Percentiles rank a stretch among this genome's conserved stretches.
phyloP scores from a whole-genome alignment of 2,888 invertebrate genomes.

The Troides oblongomaculatus region DNA sequence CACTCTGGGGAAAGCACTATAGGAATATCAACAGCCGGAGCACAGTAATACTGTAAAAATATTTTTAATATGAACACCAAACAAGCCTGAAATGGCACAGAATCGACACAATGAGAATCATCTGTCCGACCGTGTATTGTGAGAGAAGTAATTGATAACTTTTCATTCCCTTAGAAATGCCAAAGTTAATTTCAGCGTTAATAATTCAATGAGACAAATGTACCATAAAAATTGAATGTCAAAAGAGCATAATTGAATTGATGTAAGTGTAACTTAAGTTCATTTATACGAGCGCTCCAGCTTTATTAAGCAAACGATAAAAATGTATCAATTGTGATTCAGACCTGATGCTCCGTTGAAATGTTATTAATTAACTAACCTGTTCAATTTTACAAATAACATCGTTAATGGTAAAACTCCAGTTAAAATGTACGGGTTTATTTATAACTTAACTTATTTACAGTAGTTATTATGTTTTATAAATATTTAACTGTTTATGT shows the following conservation, averaged over 20 bases:
- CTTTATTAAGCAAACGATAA: neutral
- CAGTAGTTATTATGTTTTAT: no score
- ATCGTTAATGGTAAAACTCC: no score
- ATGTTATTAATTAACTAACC: neutral
- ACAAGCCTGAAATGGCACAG: no score
- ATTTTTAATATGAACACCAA: no score
- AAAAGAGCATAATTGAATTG: conserved; percentile 10
- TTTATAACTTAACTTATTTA: no score
- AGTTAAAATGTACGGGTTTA: no score
- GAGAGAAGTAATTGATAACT: neutral
- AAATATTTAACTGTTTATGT: no score
- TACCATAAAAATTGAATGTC: conserved; percentile 15
- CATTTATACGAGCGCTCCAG: neutral
- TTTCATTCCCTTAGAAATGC: neutral
- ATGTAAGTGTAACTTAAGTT: conserved; percentile 6
- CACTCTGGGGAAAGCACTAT: no score
- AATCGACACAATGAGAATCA: neutral
- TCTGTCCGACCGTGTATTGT: neutral
- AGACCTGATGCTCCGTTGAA: neutral
- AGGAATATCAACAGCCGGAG: no score
- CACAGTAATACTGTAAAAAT: no score
- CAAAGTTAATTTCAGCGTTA: neutral
- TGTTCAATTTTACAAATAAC: no score
- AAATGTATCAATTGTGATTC: neutral
- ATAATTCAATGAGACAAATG: conserved; percentile 19